Conservation (phyloP, 1,140 invertebrate genomes). For the Pseudomyrmex pallidus region DNA sequence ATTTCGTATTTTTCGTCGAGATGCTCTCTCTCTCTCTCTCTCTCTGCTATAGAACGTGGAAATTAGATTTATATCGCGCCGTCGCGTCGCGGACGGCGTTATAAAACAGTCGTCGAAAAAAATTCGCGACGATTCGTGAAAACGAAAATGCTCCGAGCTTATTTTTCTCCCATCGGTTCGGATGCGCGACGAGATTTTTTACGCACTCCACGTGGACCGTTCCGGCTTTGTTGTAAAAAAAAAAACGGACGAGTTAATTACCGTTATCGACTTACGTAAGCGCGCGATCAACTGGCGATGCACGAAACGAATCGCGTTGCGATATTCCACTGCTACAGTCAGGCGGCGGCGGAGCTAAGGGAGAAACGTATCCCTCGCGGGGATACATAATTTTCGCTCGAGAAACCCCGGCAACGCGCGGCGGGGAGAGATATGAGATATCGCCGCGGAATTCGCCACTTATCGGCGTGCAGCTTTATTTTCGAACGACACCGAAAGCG, state of each 20-base stretch:
- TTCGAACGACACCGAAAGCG: conserved; percentile 23
- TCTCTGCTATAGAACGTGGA: conserved; percentile 19
- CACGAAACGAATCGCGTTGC: conserved; percentile 36
- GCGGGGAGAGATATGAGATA: too few species aligned
- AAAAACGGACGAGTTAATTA: conserved; percentile 68
- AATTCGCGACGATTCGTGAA: conserved; percentile 40
- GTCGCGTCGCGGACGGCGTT: conserved; percentile 13
- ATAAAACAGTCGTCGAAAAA: conserved; percentile 61
- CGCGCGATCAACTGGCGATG: not conserved
- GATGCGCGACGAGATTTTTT: conserved; percentile 23
- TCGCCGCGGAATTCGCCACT: not conserved
- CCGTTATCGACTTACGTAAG: conserved; percentile 67
- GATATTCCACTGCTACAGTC: conserved; percentile 49
- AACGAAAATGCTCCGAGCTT: conserved; percentile 34
- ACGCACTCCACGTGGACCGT: not conserved
- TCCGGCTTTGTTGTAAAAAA: conserved; percentile 13
- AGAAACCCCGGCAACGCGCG: not conserved
- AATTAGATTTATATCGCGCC: conserved; percentile 67
- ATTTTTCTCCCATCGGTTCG: not conserved
- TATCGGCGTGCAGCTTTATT: not conserved
- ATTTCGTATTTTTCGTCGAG: conserved; percentile 24
- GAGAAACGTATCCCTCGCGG: conserved; percentile 40
- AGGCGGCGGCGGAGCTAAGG: not conserved
- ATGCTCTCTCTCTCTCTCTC: too few species aligned
- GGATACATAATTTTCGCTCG: not conserved